A percentile compares a stretch with the other conserved stretches of the same genome.
Conservation (phyloP, 2,888 invertebrate species). For the Stramonita haemastoma region DNA sequence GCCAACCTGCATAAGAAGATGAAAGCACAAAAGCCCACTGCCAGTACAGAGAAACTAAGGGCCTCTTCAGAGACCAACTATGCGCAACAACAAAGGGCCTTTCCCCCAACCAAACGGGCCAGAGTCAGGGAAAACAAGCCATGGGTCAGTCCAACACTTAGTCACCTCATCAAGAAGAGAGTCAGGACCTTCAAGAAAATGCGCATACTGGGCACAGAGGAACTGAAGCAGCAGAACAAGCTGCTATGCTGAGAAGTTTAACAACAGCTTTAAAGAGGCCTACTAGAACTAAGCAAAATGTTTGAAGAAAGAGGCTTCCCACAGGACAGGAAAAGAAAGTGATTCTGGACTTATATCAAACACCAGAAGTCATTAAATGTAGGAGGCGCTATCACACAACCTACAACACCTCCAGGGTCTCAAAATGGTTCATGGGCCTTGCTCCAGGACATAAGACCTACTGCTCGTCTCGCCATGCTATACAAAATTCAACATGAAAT, state of each 20-base stretch:
- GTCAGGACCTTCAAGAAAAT: slow-evolving; percentile 10
- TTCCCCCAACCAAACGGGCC: slow-evolving; percentile 12
- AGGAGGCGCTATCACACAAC: neutral
- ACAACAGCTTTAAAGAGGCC: neutral
- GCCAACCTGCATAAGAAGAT: slow-evolving; percentile 11
- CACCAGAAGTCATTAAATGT: slow-evolving; percentile 1
- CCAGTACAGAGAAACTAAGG: neutral
- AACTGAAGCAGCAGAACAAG: slow-evolving; percentile 11
- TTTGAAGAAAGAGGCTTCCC: neutral
- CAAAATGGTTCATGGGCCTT: neutral
- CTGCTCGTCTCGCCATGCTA: neutral
- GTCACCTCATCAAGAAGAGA: neutral
- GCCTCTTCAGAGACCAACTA: slow-evolving; percentile 19
- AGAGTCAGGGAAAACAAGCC: slow-evolving; percentile 8
- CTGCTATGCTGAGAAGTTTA: neutral
- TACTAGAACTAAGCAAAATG: neutral
- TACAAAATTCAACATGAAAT: no score
- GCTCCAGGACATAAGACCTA: neutral
- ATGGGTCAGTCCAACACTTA: neutral
- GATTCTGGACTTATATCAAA: slow-evolving; percentile 4
- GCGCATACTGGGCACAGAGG: neutral
- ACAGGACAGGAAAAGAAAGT: neutral
- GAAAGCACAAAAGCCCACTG: neutral
- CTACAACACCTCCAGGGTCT: neutral
- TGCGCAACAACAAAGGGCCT: neutral